phyloP scores from a whole-genome alignment of 2,113 vertebrate genomes.

The Sardina pilchardus region DNA sequence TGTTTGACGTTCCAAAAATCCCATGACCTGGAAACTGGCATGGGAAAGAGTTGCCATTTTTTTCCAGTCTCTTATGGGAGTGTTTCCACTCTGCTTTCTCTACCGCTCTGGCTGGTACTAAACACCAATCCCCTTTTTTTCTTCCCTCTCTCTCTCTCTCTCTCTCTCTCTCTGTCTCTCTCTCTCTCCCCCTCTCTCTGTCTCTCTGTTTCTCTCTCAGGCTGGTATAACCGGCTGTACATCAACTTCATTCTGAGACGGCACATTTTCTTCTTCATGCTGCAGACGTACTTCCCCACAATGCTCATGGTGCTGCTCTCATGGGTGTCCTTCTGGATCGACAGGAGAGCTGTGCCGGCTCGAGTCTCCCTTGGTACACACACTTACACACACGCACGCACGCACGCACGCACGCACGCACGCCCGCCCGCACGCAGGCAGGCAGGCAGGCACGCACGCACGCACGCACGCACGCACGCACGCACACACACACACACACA shows the following conservation, averaged over 20 bases:
- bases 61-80: too few relatives aligned
- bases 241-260: conserved; percentile 89
- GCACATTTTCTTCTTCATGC: conserved; percentile 93
- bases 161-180: neutral
- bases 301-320: conserved; percentile 93
- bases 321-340: conserved; percentile 95
- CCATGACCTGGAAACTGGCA: too few relatives aligned
- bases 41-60: too few relatives aligned
- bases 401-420: neutral
- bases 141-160: neutral
- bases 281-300: conserved; percentile 92
- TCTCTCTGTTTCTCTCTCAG: conserved; percentile 60
- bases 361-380: conserved; percentile 85
- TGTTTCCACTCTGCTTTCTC: too few relatives aligned
- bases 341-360: conserved; percentile 86
- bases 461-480: neutral
- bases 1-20: too few relatives aligned
- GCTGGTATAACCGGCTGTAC: conserved; percentile 92
- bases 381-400: conserved; percentile 21
- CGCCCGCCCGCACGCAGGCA: neutral
- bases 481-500: neutral
- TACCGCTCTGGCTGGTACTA: too few relatives aligned
- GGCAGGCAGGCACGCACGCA: neutral
- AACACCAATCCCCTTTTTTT: neutral
- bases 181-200: neutral